Evolutionary conservation across 2,113 vertebrate genomes (phyloP), one percentile per base, ranked within the genome.

Genomic region (Chelonoidis abingdonii): DNA sequence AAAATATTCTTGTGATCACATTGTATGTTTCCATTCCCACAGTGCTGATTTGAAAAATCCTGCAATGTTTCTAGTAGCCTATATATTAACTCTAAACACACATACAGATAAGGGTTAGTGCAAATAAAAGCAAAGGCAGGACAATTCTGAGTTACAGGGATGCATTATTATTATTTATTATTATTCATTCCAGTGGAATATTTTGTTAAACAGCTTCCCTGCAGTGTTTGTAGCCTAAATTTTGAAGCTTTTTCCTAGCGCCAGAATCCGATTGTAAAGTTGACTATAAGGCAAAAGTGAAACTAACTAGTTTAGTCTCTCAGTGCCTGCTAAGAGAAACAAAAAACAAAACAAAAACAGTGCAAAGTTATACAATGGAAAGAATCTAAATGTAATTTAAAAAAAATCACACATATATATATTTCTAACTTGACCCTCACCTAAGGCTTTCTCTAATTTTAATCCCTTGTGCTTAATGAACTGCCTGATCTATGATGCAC

Each of bases 161-260:
- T 29, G 13, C 41, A 31, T 62, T 62, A 13, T 31, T 31, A 31
- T 12, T 14, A 59, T 50, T 50, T 50, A 14, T 21, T 1, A 10
- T 11, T 19, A 29, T 11, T 1, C 10, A 1, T 27, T 1, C 0
- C 54, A 0, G 65, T 4, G 8, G 1, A 4, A 5, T 9, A 0
- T 1, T 21, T 10, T 3, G 13, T 2, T 0, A 13, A 31, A 11
- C 1, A 17, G 19, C 17, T 19, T 72, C 17, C 81, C 1, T 44
- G 13, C 1, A 65, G 54, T 2, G 27, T 27, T 6, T 50, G 0
- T 38, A 2, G 2, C 0, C 21, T 22, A 3, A 1, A 1, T 3
- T n/a, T 29, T 9, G 19, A 56, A 10, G 75, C 53, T 21, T 50
- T 12, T 2, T 4, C 81, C 86, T 3, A 0, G 14, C 10, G 2